Base-by-base conservation (phyloP, 2,113 vertebrate species). In the Tautogolabrus adspersus region DNA sequence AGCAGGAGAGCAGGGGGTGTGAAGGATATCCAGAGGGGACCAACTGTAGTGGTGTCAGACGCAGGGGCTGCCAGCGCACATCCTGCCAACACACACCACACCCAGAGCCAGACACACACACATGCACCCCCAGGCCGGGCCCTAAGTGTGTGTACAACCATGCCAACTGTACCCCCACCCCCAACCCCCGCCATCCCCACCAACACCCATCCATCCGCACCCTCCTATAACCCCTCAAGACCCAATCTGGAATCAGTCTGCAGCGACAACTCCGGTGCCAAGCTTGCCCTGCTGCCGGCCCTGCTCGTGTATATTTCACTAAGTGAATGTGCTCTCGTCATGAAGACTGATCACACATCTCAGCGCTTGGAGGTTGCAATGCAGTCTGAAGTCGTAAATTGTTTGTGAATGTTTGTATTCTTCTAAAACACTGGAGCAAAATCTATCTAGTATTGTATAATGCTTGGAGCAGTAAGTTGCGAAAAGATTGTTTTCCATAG, bases 41-140 rank as follows among this genome's bases (percentile, higher is more conserved):
- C 78, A 75, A 88, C 76, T 87, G 84, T 84, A 77, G 77, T 84
- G 78, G 88, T 88, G 90, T 90, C 84, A 92, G 90, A 89, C 82
- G 9, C 13, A 66, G 77, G 67, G 51, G 46, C 44, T 87, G 90
- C 87, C 88, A 87, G 75, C 54, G 10, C 65, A 19, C 58, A 57
- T 81, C 68, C 87, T 87, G 85, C 88, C 88, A 89, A 72, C 68
- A 22, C 65, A 57, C 77, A 85, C 79, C 65, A 57, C 77, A 85
- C 79, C 81, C 77, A 74, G 83, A 88, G 72, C 71, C 83, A 82
- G 75, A 81, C 63, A 68, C 66, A 34, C 44, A 60, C 66, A 66
- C 73, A 81, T 61, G 42, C 52, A 57, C 62, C 57, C 79, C 60
- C 44, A 75, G 72, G 86, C 69, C 61, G 68, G 66, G 70, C 76